Conservation (phyloP, 2,797 vertebrate species). For the Martes flavigula region DNA sequence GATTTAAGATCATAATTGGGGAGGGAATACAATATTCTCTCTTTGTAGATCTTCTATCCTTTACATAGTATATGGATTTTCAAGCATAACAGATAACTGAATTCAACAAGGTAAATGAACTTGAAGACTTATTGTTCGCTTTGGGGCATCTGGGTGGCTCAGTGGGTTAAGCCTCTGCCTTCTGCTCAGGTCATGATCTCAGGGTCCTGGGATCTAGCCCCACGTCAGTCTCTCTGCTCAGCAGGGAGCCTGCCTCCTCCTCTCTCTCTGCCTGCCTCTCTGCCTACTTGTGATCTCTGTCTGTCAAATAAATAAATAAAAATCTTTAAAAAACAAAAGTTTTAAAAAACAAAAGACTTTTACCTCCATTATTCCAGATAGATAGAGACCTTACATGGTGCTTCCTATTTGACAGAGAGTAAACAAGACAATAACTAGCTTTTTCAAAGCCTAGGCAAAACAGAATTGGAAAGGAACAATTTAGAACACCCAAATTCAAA, state of each 20-base stretch:
- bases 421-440: background rate
- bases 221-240: accelerated
- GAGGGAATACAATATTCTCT: background rate
- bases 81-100: background rate
- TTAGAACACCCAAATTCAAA: background rate
- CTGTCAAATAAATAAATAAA: too few relatives aligned
- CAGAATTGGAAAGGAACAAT: background rate
- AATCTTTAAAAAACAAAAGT: too few relatives aligned
- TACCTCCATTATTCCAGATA: background rate
- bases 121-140: background rate
- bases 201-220: too few relatives aligned
- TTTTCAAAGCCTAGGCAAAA: background rate
- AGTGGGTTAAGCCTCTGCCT: too few relatives aligned
- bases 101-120: background rate
- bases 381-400: background rate
- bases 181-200: too few relatives aligned
- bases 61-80: background rate
- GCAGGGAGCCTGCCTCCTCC: too few relatives aligned
- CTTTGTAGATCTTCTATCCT: background rate
- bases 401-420: background rate
- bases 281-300: too few relatives aligned
- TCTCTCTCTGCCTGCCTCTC: too few relatives aligned
- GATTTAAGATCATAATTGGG: background rate
- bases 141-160: too few relatives aligned
- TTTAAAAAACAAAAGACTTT: background rate